These are phyloP conservation scores for Choristoneura fumiferana DNA, from an alignment of 1,140 invertebrate genomes.

Conservation along the genomic window DNA sequence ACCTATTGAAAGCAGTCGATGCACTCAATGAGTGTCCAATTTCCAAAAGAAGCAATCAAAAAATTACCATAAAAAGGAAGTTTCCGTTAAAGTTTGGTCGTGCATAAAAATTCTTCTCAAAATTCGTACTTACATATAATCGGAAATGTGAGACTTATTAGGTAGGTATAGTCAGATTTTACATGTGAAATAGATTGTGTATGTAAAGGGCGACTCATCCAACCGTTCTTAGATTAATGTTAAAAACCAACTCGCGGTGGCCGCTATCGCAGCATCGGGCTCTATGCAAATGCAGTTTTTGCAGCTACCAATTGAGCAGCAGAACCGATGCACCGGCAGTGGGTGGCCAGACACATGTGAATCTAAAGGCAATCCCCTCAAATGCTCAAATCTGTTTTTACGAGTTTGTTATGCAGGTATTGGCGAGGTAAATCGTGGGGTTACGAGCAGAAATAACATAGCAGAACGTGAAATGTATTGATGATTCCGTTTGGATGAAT, in stretches of 20 bases:
- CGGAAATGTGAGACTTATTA: too few species aligned
- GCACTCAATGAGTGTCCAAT: too few species aligned
- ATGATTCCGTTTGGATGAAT: too few species aligned
- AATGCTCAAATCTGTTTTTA: slow-evolving; percentile 5
- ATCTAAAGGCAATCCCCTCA: slow-evolving; percentile 12
- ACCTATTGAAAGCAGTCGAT: too few species aligned
- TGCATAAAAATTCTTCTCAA: too few species aligned
- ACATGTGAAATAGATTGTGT: too few species aligned
- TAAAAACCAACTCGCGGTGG: slow-evolving; percentile 40
- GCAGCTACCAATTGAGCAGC: slow-evolving; percentile 65
- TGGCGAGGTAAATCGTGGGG: neutral
- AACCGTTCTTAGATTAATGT: slow-evolving; percentile 35
- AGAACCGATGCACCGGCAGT: slow-evolving; percentile 43
- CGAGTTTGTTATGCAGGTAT: neutral
- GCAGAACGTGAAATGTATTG: too few species aligned
- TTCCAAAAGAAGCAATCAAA: too few species aligned
- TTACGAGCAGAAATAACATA: neutral
- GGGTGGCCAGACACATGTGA: slow-evolving; percentile 49
- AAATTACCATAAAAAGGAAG: too few species aligned
- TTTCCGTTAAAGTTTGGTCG: too few species aligned
- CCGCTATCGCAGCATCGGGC: slow-evolving; percentile 64
- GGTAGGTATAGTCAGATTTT: too few species aligned
- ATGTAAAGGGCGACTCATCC: slow-evolving; percentile 51
- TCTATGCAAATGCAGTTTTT: slow-evolving; percentile 77
- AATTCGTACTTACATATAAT: too few species aligned